Percentiles rank a stretch among this genome's conserved stretches.
Evolutionary conservation across 2,888 invertebrate species (phyloP).

Genomic region (Tachystola acroxantha): DNA sequence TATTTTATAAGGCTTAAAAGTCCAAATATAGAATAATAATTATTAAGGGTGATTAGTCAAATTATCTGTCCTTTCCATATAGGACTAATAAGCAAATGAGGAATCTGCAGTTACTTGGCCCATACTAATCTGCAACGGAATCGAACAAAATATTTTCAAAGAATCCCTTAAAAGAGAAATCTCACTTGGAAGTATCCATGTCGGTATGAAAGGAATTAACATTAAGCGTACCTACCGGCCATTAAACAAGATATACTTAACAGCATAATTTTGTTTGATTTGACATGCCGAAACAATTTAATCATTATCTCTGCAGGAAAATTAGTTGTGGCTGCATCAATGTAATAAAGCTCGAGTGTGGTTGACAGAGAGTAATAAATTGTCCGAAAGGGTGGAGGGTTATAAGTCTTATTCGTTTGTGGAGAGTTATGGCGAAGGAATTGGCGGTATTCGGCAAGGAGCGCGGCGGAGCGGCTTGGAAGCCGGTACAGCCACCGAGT

Average conservation of each 20-base stretch:
- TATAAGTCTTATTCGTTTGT: constrained; percentile 47
- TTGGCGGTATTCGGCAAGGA: constrained; percentile 75
- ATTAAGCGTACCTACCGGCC: constrained; percentile 40
- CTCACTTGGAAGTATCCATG: constrained; percentile 52
- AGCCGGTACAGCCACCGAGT: constrained; percentile 51
- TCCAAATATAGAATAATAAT: too few relatives aligned
- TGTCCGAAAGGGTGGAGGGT: constrained; percentile 17
- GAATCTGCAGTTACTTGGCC: too few relatives aligned
- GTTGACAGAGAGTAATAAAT: constrained; percentile 33
- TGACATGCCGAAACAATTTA: constrained; percentile 78
- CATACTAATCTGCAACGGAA: too few relatives aligned
- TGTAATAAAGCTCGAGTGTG: constrained; percentile 13
- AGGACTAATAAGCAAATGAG: too few relatives aligned
- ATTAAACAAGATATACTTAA: constrained; percentile 71
- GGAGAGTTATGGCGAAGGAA: constrained; percentile 58
- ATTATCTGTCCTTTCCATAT: too few relatives aligned
- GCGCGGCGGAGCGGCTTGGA: constrained; percentile 55
- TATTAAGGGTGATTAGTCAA: too few relatives aligned
- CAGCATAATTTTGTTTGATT: constrained; percentile 78
- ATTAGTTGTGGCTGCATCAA: constrained; percentile 32
- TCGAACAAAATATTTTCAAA: constrained; percentile 8
- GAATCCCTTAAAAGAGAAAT: constrained; percentile 53
- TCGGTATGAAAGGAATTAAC: constrained; percentile 54
- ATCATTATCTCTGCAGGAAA: constrained; percentile 70
- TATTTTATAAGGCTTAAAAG: too few relatives aligned